phyloP scores from a whole-genome alignment of 2,888 invertebrate genomes.

The Bembecia ichneumoniformis region DNA sequence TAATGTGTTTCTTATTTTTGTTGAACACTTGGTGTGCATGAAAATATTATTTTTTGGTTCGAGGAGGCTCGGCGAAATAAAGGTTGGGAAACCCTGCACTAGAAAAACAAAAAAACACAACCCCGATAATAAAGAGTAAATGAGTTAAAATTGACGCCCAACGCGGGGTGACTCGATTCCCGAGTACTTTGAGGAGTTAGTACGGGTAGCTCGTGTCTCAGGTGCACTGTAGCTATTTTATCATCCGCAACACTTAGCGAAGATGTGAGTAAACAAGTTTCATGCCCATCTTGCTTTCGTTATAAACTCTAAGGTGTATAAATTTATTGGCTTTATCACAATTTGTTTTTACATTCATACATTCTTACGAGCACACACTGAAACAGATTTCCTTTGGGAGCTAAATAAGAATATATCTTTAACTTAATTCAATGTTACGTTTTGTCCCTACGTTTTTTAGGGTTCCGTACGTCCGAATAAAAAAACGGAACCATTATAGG shows the following conservation, averaged over 20 bases:
- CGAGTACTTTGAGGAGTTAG: constrained; percentile 36
- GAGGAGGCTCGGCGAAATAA: too few species aligned
- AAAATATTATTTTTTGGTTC: too few species aligned
- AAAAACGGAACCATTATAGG: too few species aligned
- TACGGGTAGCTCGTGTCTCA: constrained; percentile 31
- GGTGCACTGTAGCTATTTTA: constrained; percentile 55
- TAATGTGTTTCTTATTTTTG: too few species aligned
- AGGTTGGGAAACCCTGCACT: too few species aligned
- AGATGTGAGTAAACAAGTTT: constrained; percentile 48
- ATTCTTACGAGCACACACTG: too few species aligned
- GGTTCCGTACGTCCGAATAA: too few species aligned
- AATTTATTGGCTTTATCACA: constrained; percentile 35
- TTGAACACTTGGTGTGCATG: too few species aligned
- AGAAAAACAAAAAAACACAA: too few species aligned
- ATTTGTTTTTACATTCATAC: neutral
- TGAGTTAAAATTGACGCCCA: constrained; percentile 46
- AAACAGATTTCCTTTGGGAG: constrained; percentile 9
- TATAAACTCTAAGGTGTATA: constrained; percentile 30
- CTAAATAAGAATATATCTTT: constrained; percentile 4
- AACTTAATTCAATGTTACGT: constrained; percentile 2
- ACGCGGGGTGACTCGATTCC: constrained; percentile 28
- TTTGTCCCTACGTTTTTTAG: neutral
- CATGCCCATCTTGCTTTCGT: constrained; percentile 43
- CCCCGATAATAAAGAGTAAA: constrained; percentile 13
- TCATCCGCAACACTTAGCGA: constrained; percentile 48